Evolutionary conservation across 2,888 invertebrate species (phyloP), one percentile per base, ranked within the genome.

Genomic region (Acrocyrtus sp.): DNA sequence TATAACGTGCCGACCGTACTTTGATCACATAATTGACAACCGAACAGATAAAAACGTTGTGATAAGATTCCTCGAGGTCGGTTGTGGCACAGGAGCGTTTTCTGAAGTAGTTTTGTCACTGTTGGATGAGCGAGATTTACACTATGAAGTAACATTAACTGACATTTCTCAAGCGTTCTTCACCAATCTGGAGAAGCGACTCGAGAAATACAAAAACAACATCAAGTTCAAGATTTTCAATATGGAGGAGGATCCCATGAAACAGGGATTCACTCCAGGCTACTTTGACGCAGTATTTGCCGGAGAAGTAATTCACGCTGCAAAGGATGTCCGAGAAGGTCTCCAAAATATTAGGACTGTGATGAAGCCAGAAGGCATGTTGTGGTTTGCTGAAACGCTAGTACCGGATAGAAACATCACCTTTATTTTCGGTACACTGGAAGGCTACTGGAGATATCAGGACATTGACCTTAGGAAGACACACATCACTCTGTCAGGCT

Each of bases 371-470:
- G 50, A 56, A 4, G 75, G 63, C 15, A n/a, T 61, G 19, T n/a
- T 75, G 6, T 58, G 62, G 51, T 54, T 75, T 58, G 58, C 65
- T 0, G 75, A 75, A 45, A 58, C 62, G 15, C 10, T 45, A 0
- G 58, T 24, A 1, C 63, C 51, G 27, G 58, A 58, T 22, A 34
- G 75, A 21, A 58, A 62, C 24, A 43, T 72, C 21, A 75, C 72
- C 0, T 72, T 68, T n/a, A 57, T 72, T 41, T 75, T 75, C 50
- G 75, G 75, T 4, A 47, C 48, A 1, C 41, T 75, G 22, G 72
- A 72, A 24, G 75, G 75, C 27, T 75, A 67, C 58, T 75, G 75
- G 75, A 57, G 72, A 50, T 72, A 56, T 24, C 34, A 75, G 12
- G 75, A 75, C 29, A 8, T 5, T 3, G 63, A 72, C 2, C 12